phyloP scores from a whole-genome alignment of 92 coral and sea anemone genomes.

The Umimayanthus chanpuru region DNA sequence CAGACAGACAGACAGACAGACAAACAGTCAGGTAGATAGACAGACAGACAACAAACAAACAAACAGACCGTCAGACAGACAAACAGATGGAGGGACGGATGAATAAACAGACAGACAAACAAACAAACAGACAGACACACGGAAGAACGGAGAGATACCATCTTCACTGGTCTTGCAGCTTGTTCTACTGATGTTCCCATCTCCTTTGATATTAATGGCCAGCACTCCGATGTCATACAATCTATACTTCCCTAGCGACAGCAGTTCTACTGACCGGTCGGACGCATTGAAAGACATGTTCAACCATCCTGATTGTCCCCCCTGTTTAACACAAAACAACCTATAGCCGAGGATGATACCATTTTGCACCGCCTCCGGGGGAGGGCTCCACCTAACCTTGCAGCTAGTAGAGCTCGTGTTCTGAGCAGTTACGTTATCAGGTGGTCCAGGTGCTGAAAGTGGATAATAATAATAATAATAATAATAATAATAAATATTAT shows the following conservation, averaged over 20 bases:
- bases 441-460: constrained; percentile 15
- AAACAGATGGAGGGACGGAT: too few species aligned
- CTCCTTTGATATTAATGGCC: constrained; percentile 29
- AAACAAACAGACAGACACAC: too few species aligned
- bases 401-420: constrained; percentile 31
- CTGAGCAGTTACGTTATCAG: not conserved
- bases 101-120: too few species aligned
- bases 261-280: not conserved
- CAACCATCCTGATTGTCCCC: not conserved
- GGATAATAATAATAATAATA: not conserved
- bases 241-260: not conserved
- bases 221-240: not conserved
- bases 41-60: too few species aligned
- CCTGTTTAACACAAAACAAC: not conserved
- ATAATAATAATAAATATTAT: too few species aligned
- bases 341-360: constrained; percentile 29
- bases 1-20: too few species aligned
- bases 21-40: too few species aligned
- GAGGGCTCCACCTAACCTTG: constrained; percentile 17
- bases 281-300: constrained; percentile 17
- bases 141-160: not conserved
- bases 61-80: too few species aligned
- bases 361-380: not conserved
- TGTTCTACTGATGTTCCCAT: constrained; percentile 12
- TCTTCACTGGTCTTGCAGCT: constrained; percentile 2